Base-by-base conservation (phyloP, 2,888 invertebrate species). In the Meiosimyza platycephala region DNA sequence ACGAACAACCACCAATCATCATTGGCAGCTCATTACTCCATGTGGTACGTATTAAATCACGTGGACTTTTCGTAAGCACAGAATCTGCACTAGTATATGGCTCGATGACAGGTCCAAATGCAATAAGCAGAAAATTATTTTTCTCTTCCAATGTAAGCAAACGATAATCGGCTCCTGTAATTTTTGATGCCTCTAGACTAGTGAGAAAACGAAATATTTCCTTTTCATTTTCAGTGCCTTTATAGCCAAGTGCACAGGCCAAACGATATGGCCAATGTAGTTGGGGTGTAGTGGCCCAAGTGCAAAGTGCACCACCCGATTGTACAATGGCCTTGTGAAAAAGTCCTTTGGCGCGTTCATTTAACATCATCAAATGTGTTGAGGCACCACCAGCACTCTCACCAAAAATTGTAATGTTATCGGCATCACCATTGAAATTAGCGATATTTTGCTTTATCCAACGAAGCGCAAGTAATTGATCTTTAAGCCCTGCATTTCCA, bases 401-500 rank as follows among this genome's bases (percentile, higher is more conserved):
- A 0, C 90, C 90, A 80, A 89, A 88, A n/a, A 90, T 79, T 0
- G 89, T 89, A 5, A 87, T 87, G 75, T 90, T 90, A 33, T 87
- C 80, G 1, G 88, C 83, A 81, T 90, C 88, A 1, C 90, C 90
- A 74, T 88, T 88, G 74, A 90, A 90, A 52, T 80, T 77, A 18
- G 77, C 69, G 33, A 89, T 88, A 71, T 90, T 90, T 52, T 84
- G 80, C 71, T 88, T 86, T 2, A 90, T 83, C 89, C 90, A 90
- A 73, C 86, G 87, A 55, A 90, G 79, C 0, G 89, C 89, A 79
- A 88, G 77, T 3, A 89, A 83, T 82, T 89, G 88, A 80, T 90
- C 90, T 81, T 90, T 89, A 0, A 90, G 81, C 0, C 88, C 89
- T 0, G 89, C 89, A 79, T 90, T 90, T 3, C 89, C 90, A 5